A percentile compares a stretch with the other conserved stretches of the same genome.
Evolutionary conservation across 2,113 vertebrate species (phyloP).

Genomic region (Globicephala melas): DNA sequence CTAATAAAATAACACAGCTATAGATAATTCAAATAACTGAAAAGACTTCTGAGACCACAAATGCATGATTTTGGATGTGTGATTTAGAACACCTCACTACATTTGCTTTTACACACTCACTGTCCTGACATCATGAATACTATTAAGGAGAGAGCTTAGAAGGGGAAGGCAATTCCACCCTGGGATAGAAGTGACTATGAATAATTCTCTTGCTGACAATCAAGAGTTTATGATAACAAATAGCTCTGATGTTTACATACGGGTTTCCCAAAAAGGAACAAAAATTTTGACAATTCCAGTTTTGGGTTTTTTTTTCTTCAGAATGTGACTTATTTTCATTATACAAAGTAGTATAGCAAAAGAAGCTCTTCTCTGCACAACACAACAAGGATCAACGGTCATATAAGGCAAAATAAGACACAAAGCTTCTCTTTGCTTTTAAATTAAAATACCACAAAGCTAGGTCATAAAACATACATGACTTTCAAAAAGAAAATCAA

Average conservation of each 20-base stretch:
- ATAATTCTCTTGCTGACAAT: background rate
- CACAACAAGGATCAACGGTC: background rate
- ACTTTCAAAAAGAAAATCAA: background rate
- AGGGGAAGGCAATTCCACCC: background rate
- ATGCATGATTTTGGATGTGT: background rate
- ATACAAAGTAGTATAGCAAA: background rate
- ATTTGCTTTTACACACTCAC: background rate
- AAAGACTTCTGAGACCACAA: background rate
- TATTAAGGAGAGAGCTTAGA: background rate
- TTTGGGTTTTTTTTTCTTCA: background rate
- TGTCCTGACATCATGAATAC: background rate
- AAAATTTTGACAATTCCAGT: background rate
- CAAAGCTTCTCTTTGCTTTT: background rate
- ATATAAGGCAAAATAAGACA: background rate
- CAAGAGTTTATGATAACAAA: background rate
- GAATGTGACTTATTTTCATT: conserved; percentile 15
- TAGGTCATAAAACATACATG: background rate
- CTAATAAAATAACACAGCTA: background rate
- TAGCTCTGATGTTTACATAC: background rate
- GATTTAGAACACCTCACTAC: background rate
- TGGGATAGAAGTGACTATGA: background rate
- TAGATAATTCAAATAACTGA: background rate
- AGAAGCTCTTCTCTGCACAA: background rate
- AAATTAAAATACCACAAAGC: background rate
- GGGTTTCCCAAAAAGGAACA: background rate